Conservation (phyloP, 2,797 vertebrate species). For the Adelosebastes latens region DNA sequence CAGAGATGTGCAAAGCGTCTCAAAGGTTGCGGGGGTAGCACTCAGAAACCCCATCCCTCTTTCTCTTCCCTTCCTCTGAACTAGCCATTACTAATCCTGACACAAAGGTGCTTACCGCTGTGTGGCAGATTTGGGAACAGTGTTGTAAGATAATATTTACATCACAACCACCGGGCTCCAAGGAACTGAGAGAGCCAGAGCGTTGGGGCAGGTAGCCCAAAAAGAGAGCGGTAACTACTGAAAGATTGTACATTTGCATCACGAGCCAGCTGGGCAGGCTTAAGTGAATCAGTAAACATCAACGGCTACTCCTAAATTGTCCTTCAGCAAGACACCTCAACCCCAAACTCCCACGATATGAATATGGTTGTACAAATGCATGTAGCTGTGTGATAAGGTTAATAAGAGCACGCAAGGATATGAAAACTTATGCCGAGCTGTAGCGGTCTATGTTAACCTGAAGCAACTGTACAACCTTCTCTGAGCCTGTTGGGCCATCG, state of each 20-base stretch:
- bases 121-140: slow-evolving; percentile 72
- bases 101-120: slow-evolving; percentile 78
- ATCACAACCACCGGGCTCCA: slow-evolving; percentile 72
- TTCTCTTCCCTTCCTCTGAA: slow-evolving; percentile 53
- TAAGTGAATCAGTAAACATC: neutral
- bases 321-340: slow-evolving; percentile 10
- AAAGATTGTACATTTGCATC: slow-evolving; percentile 9
- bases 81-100: slow-evolving; percentile 77
- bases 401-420: neutral
- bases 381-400: neutral
- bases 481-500: neutral
- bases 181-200: slow-evolving; percentile 37
- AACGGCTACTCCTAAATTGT: neutral
- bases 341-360: neutral
- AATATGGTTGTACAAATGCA: neutral
- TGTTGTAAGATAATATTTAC: slow-evolving; percentile 80
- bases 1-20: slow-evolving; percentile 53
- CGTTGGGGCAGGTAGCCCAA: slow-evolving; percentile 14
- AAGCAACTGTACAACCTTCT: slow-evolving; percentile 6
- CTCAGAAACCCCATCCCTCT: slow-evolving; percentile 24
- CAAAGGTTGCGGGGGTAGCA: slow-evolving; percentile 41
- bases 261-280: neutral
- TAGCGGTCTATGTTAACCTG: slow-evolving; percentile 6
- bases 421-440: neutral
- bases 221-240: slow-evolving; percentile 21